phyloP scores from a whole-genome alignment of 2,113 vertebrate species.

The Onychostoma macrolepis region DNA sequence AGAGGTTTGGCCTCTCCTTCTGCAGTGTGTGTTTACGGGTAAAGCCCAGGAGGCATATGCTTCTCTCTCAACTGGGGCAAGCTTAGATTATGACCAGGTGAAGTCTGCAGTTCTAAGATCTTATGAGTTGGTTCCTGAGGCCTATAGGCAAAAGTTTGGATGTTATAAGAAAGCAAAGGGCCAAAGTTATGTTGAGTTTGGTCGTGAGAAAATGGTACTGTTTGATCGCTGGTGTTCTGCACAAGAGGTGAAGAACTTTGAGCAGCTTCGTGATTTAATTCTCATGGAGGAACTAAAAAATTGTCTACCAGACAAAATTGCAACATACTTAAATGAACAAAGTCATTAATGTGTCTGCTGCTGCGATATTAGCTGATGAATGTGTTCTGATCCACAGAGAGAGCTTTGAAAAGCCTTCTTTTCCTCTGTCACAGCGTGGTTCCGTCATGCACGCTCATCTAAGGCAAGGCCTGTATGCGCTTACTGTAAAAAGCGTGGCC shows the following conservation, averaged over 20 bases:
- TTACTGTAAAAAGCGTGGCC: not conserved
- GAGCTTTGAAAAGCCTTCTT: not conserved
- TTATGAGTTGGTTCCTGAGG: not conserved
- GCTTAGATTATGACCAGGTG: not conserved
- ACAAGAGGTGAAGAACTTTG: not conserved
- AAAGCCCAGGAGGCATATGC: not conserved
- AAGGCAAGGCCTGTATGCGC: not conserved
- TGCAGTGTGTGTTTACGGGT: not conserved
- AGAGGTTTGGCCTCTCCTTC: not conserved
- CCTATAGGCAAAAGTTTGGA: not conserved
- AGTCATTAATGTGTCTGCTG: not conserved
- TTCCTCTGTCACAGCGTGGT: not conserved
- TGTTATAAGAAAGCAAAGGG: not conserved
- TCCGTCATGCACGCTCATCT: not conserved
- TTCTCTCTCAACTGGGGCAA: not conserved
- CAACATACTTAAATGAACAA: too few relatives aligned
- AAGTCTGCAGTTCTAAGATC: not conserved
- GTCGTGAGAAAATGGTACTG: constrained; percentile 44
- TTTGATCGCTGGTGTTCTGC: constrained; percentile 28
- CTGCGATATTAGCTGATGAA: not conserved
- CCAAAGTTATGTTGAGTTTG: not conserved
- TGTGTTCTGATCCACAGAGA: not conserved
- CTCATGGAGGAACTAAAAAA: not conserved
- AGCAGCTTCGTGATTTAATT: not conserved
- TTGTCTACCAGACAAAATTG: not conserved